Conservation (phyloP, 2,888 invertebrate genomes). For the Mimachlamys varia region DNA sequence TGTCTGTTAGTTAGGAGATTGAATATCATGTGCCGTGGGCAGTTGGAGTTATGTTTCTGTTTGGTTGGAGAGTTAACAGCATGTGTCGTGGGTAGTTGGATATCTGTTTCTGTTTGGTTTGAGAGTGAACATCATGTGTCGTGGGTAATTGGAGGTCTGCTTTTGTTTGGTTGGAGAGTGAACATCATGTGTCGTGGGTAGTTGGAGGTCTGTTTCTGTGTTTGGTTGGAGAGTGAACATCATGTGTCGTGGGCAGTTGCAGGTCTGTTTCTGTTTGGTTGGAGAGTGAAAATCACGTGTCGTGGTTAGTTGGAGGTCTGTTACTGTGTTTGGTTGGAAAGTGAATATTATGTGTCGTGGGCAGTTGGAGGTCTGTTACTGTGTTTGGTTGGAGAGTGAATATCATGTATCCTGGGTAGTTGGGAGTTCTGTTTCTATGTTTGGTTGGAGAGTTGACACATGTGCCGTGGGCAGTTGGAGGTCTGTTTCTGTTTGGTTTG, state of each 20-base stretch:
- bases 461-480: background rate
- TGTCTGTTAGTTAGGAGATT: background rate
- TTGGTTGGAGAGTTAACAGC: background rate
- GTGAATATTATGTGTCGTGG: background rate
- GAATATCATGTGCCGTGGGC: background rate
- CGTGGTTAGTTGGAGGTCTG: background rate
- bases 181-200: no score
- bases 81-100: no score
- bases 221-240: no score
- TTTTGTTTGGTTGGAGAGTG: background rate
- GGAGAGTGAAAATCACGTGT: background rate
- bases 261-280: background rate
- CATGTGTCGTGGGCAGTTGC: background rate
- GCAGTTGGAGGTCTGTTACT: background rate
- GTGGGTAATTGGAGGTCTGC: background rate
- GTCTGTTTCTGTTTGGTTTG: background rate
- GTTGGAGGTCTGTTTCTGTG: no score
- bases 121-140: background rate
- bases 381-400: background rate
- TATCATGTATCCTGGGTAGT: background rate
- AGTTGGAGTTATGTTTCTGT: background rate
- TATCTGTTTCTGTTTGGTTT: no score
- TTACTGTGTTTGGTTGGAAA: background rate
- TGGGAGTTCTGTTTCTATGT: no score
- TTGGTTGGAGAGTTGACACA: background rate